Evolutionary conservation across 2,113 vertebrate species (phyloP).

Genomic region (Trochalopteron elliotii): DNA sequence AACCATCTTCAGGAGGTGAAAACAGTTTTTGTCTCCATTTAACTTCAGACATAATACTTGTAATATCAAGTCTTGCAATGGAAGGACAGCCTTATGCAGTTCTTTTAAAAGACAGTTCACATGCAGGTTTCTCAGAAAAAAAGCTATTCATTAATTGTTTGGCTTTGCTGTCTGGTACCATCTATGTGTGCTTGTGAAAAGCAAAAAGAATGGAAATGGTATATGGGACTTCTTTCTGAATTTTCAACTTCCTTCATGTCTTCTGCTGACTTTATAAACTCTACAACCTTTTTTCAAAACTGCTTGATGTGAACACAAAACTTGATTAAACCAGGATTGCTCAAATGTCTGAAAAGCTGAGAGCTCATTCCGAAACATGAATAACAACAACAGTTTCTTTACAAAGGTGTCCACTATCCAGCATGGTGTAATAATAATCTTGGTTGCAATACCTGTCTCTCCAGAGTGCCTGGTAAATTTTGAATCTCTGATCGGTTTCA

Average conservation of each 20-base stretch:
- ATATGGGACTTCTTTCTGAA: not conserved
- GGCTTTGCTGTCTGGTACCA: not conserved
- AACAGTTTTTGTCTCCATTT: not conserved
- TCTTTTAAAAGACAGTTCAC: not conserved
- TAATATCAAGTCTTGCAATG: not conserved
- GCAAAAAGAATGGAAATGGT: not conserved
- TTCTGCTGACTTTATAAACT: not conserved
- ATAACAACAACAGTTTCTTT: not conserved
- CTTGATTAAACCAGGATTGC: not conserved
- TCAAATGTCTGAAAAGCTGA: not conserved
- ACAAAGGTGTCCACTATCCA: not conserved
- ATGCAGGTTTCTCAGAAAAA: not conserved
- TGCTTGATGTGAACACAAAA: not conserved
- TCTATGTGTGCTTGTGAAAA: not conserved
- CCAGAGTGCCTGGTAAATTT: not conserved
- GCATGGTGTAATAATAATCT: not conserved
- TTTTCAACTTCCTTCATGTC: not conserved
- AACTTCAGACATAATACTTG: not conserved
- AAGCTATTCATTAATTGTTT: rapidly evolving
- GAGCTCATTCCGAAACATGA: not conserved
- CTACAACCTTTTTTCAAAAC: not conserved
- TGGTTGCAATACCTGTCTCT: not conserved
- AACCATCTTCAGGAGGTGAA: not conserved
- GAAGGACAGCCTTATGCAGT: rapidly evolving
- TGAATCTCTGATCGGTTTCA: not conserved